These are phyloP conservation scores for Cyanoderma ruficeps DNA, from an alignment of 2,113 vertebrate genomes.

Conservation along the genomic window DNA sequence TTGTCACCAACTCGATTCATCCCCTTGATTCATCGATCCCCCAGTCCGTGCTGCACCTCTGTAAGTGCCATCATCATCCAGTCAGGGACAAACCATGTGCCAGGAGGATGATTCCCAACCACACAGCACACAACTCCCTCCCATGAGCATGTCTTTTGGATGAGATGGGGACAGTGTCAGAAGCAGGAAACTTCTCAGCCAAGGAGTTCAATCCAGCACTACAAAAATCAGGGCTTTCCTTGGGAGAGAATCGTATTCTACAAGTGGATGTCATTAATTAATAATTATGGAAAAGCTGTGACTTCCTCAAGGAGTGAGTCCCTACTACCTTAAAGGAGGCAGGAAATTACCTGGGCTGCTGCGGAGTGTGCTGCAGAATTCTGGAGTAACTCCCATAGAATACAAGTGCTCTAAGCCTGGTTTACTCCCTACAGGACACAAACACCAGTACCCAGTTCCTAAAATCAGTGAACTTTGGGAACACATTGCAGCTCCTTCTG, in stretches of 20 bases:
- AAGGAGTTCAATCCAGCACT: background rate
- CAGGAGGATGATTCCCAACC: background rate
- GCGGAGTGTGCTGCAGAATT: background rate
- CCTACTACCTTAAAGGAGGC: background rate
- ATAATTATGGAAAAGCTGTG: background rate
- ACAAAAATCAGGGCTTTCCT: background rate
- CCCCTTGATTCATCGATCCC: background rate
- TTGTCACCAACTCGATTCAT: background rate
- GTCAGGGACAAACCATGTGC: background rate
- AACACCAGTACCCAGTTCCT: background rate
- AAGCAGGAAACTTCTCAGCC: background rate
- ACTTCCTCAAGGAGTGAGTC: background rate
- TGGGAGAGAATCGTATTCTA: background rate
- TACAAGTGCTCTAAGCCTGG: background rate
- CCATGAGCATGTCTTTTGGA: background rate
- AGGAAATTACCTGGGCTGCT: background rate
- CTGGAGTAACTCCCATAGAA: background rate
- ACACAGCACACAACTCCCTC: background rate
- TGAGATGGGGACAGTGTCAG: background rate
- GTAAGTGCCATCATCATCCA: background rate
- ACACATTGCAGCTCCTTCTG: background rate
- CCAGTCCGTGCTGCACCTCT: background rate
- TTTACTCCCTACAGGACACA: background rate
- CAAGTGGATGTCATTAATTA: background rate
- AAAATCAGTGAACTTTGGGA: background rate